Evolutionary conservation across 2,113 vertebrate species (phyloP).

Genomic region (Panurus biarmicus): DNA sequence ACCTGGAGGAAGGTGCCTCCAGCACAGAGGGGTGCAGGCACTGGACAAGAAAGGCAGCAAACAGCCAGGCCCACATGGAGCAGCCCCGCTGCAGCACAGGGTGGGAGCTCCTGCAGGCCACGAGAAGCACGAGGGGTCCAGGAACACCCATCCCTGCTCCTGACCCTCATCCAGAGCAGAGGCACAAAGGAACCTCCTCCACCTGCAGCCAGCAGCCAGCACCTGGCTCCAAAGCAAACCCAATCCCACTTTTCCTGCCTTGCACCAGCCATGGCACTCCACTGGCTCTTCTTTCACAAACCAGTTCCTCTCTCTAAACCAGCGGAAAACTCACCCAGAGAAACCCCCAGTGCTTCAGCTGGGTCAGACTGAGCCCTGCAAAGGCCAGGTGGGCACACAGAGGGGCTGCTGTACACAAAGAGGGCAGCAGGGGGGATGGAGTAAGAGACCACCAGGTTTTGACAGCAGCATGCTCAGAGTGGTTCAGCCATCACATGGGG

Average conservation of each 20-base stretch:
- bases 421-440: not conserved
- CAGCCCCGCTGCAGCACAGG: rapidly evolving
- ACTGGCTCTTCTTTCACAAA: not conserved
- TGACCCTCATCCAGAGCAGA: not conserved
- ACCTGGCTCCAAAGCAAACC: not conserved
- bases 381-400: not conserved
- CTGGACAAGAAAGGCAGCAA: rapidly evolving
- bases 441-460: not conserved
- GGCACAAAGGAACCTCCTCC: not conserved
- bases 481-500: not conserved
- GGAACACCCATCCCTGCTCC: not conserved
- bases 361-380: not conserved
- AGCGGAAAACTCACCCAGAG: not conserved
- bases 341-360: not conserved
- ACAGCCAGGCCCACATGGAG: not conserved
- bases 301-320: not conserved
- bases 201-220: not conserved
- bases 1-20: not conserved
- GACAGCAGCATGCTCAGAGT: not conserved
- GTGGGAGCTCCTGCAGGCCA: not conserved
- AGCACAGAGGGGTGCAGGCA: rapidly evolving
- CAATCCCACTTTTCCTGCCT: not conserved
- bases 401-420: not conserved
- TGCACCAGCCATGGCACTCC: not conserved
- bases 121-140: rapidly evolving